A percentile compares a stretch with the other conserved stretches of the same genome.
Conservation (phyloP, 2,888 invertebrate genomes). For the Empis livida region DNA sequence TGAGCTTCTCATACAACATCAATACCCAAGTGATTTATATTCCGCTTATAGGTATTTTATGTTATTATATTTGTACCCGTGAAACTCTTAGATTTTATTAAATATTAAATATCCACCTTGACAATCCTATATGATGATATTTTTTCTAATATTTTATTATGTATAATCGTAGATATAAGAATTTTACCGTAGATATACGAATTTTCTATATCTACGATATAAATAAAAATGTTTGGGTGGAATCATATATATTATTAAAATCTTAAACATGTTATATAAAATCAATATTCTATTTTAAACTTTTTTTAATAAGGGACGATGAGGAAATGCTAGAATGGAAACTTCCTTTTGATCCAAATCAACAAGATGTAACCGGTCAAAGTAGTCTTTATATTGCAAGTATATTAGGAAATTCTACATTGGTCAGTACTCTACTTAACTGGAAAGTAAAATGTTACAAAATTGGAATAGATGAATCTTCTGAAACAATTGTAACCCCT, state of each 20-base stretch:
- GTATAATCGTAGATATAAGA: too few species aligned
- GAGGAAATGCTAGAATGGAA: constrained; percentile 69
- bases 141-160: too few species aligned
- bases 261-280: too few species aligned
- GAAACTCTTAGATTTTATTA: background rate
- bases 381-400: constrained; percentile 84
- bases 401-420: constrained; percentile 63
- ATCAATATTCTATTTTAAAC: too few species aligned
- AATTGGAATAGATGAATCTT: constrained; percentile 20
- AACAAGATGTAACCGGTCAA: constrained; percentile 78
- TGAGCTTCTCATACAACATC: constrained; percentile 63
- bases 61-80: background rate
- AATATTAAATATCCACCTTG: too few species aligned
- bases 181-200: too few species aligned
- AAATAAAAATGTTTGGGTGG: too few species aligned
- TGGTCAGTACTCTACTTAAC: constrained; percentile 63
- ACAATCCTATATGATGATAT: too few species aligned
- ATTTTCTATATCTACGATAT: too few species aligned
- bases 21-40: constrained; percentile 61
- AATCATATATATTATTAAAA: too few species aligned
- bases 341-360: constrained; percentile 87
- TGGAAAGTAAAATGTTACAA: constrained; percentile 48
- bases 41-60: constrained; percentile 42
- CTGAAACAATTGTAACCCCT: constrained; percentile 21
- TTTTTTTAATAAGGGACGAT: constrained; percentile 41